phyloP scores from a whole-genome alignment of 1,140 invertebrate species.

The Lasioglossum baleicum region DNA sequence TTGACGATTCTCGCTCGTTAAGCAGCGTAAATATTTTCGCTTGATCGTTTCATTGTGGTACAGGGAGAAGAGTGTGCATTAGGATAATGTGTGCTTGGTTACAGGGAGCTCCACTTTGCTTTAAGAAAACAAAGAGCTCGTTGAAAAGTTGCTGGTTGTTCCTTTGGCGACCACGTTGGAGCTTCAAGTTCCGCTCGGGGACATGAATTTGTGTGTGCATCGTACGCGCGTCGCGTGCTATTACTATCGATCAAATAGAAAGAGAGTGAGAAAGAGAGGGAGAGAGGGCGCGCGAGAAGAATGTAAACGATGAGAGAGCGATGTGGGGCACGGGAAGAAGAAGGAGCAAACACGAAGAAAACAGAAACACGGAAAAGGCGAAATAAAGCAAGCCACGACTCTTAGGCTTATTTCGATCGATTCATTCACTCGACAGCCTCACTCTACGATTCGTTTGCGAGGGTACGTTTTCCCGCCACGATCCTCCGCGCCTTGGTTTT shows the following conservation, averaged over 20 bases:
- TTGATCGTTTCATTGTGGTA: too few relatives aligned
- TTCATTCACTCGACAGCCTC: conserved; percentile 11
- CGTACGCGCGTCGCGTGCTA: conserved; percentile 22
- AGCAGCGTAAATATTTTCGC: too few relatives aligned
- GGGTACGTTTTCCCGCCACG: neutral
- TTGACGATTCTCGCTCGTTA: too few relatives aligned
- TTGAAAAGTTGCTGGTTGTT: too few relatives aligned
- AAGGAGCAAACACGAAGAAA: neutral
- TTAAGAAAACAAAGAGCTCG: too few relatives aligned
- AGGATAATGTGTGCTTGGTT: too few relatives aligned
- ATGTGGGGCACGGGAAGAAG: neutral
- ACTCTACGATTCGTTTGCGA: neutral
- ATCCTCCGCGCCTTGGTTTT: neutral
- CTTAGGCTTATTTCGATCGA: conserved; percentile 29
- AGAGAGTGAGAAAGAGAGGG: too few relatives aligned
- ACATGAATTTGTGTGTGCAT: conserved; percentile 21
- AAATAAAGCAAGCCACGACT: conserved; percentile 29
- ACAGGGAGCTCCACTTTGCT: too few relatives aligned
- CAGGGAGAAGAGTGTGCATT: too few relatives aligned
- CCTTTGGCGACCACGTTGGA: too few relatives aligned
- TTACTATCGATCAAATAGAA: conserved; percentile 15
- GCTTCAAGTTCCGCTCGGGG: neutral
- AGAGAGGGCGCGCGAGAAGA: too few relatives aligned
- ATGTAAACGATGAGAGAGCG: too few relatives aligned
- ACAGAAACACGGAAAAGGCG: neutral